Conservation (phyloP, 2,113 vertebrate genomes). For the Aldabrachelys gigantea region DNA sequence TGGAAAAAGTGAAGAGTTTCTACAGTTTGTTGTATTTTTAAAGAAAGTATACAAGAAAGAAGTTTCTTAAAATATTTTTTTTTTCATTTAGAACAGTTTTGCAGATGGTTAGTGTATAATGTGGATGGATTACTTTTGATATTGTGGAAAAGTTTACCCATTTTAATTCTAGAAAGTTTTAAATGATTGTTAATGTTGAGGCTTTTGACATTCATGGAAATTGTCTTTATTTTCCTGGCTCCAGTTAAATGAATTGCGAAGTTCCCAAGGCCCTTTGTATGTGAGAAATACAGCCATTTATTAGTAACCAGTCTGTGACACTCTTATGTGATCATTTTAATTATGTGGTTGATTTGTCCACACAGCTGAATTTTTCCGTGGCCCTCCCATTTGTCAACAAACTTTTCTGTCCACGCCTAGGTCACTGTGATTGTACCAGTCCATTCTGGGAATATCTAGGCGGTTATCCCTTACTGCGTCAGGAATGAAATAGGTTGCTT, state of each 20-base stretch:
- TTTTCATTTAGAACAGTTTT: not conserved
- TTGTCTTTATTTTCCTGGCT: not conserved
- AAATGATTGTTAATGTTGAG: not conserved
- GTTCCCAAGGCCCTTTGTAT: not conserved
- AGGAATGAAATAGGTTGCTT: not conserved
- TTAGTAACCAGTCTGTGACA: not conserved
- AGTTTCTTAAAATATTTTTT: not conserved
- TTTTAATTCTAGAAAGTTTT: not conserved
- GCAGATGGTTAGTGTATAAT: not conserved
- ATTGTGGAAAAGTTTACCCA: not conserved
- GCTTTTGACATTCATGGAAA: not conserved
- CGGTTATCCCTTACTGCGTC: not conserved
- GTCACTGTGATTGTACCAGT: not conserved
- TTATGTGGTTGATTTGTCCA: not conserved
- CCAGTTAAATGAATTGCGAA: not conserved
- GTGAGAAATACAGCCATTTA: not conserved
- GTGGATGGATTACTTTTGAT: not conserved
- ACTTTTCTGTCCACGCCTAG: not conserved
- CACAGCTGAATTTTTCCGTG: not conserved
- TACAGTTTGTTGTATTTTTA: not conserved
- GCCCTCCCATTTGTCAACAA: not conserved
- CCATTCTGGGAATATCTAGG: not conserved
- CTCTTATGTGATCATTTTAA: rapidly evolving
- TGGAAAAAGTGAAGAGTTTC: not conserved
- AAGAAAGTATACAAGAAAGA: not conserved